These are phyloP conservation scores for Distichodus sexfasciatus DNA, from an alignment of 2,797 vertebrate species.

Conservation along the genomic window DNA sequence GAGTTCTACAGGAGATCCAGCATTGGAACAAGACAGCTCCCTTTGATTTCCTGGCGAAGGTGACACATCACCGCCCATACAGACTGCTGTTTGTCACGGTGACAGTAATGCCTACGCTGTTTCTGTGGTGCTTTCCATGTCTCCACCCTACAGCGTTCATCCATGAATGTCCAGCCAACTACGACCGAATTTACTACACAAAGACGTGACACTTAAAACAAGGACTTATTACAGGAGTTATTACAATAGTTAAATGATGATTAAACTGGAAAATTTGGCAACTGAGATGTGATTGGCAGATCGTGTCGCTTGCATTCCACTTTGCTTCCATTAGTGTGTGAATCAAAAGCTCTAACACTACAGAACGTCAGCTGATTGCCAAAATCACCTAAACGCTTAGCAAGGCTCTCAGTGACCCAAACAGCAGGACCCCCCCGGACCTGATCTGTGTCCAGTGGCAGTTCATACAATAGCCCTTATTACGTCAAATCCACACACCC, in stretches of 20 bases:
- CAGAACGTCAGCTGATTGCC: conserved; percentile 8
- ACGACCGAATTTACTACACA: too few relatives aligned
- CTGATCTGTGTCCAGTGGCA: conserved; percentile 29
- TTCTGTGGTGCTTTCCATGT: neutral
- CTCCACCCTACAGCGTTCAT: neutral
- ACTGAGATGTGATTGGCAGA: too few relatives aligned
- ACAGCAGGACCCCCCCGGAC: conserved; percentile 21
- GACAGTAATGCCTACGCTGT: conserved; percentile 49
- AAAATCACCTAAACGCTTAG: conserved; percentile 9
- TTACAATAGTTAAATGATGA: conserved; percentile 17
- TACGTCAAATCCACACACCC: conserved; percentile 34
- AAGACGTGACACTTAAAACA: too few relatives aligned
- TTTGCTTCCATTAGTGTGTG: too few relatives aligned
- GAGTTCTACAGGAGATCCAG: conserved; percentile 53
- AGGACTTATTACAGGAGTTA: neutral
- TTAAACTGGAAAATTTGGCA: too few relatives aligned
- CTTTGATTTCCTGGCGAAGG: conserved; percentile 57
- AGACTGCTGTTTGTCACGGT: conserved; percentile 66
- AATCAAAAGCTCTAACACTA: conserved; percentile 5
- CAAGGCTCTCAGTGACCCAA: conserved; percentile 12
- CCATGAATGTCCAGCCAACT: too few relatives aligned
- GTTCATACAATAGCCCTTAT: conserved; percentile 32
- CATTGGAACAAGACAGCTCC: conserved; percentile 60
- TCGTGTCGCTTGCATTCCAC: too few relatives aligned
- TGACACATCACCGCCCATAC: conserved; percentile 66